These are phyloP conservation scores for Etia nguti DNA, from an alignment of 2,113 vertebrate species.

Conservation along the genomic window DNA sequence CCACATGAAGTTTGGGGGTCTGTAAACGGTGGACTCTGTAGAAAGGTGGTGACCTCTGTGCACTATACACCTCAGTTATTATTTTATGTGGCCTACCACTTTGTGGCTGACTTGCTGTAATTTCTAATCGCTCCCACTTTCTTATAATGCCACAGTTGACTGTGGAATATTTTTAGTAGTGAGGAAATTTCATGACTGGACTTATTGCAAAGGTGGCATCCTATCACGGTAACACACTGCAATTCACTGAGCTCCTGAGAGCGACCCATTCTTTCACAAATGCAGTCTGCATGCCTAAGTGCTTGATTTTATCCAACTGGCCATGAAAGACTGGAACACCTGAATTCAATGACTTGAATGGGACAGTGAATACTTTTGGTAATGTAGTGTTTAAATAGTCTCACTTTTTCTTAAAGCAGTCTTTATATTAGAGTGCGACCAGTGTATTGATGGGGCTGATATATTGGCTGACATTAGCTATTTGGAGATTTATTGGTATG, in stretches of 20 bases:
- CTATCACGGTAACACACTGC: not conserved
- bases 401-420: not conserved
- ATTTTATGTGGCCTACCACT: not conserved
- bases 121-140: not conserved
- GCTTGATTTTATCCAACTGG: not conserved
- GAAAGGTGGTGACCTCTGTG: not conserved
- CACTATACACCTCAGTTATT: not conserved
- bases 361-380: not conserved
- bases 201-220: not conserved
- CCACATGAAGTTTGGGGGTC: not conserved
- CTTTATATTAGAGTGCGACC: not conserved
- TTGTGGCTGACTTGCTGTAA: not conserved
- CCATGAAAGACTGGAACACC: not conserved
- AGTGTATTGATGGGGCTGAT: not conserved
- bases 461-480: not conserved
- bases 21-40: not conserved
- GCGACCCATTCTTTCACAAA: not conserved
- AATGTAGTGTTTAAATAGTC: not conserved
- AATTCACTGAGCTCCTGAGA: not conserved
- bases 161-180: not conserved
- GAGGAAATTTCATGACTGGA: not conserved
- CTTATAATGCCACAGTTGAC: not conserved
- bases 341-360: not conserved
- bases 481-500: not conserved
- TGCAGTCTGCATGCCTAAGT: not conserved